These are phyloP conservation scores for Drosophila nr. perissopoda DNA, from an alignment of 2,888 invertebrate species.

Conservation along the genomic window DNA sequence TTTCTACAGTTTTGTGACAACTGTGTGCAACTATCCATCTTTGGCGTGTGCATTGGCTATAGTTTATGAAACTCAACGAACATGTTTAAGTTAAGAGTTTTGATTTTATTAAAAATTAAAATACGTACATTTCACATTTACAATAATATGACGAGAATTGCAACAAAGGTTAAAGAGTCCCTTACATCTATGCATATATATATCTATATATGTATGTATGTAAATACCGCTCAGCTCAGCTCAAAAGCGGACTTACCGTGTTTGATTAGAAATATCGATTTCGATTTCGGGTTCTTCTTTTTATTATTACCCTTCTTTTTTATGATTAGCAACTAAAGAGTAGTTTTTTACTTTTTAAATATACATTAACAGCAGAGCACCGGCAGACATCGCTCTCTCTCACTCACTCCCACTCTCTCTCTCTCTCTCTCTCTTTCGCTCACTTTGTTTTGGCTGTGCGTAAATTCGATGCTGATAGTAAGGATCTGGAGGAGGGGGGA, in stretches of 20 bases:
- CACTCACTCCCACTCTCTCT: not conserved
- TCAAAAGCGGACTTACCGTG: constrained; percentile 32
- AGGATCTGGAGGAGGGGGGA: constrained; percentile 81
- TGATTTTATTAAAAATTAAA: constrained; percentile 63
- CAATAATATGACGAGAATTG: constrained; percentile 79
- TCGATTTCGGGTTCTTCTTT: constrained; percentile 40
- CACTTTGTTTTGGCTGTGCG: constrained; percentile 71
- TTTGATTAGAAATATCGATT: constrained; percentile 60
- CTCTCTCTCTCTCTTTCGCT: not conserved
- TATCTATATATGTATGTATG: not conserved
- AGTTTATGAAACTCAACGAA: constrained; percentile 5
- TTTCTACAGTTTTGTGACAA: not conserved
- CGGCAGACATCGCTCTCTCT: constrained; percentile 16
- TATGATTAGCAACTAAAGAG: constrained; percentile 54
- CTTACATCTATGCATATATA: constrained; percentile 25
- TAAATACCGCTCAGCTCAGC: constrained; percentile 24
- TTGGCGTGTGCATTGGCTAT: constrained; percentile 2
- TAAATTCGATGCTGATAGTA: constrained; percentile 81
- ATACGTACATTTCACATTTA: constrained; percentile 72
- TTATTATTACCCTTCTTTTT: constrained; percentile 3
- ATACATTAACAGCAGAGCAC: constrained; percentile 59
- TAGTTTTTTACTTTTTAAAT: constrained; percentile 31
- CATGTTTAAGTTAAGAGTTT: constrained; percentile 62
- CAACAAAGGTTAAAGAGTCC: constrained; percentile 71
- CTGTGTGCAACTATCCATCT: too few relatives aligned